These are phyloP conservation scores for Latrodectus elegans DNA, from an alignment of 2,888 invertebrate genomes.

Conservation along the genomic window DNA sequence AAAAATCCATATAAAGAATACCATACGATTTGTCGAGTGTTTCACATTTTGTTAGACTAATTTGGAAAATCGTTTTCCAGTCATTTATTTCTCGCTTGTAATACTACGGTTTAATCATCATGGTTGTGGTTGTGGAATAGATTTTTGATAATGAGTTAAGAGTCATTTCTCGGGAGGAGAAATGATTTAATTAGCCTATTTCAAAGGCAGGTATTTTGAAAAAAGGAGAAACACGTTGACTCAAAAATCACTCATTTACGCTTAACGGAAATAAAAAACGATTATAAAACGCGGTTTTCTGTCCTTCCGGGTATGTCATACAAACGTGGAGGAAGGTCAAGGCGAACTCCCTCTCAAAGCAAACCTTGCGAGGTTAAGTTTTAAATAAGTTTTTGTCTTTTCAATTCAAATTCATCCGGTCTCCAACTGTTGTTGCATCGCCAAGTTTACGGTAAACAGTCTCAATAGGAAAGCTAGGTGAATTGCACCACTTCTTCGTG, in stretches of 20 bases:
- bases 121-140: no score
- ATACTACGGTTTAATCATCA: no score
- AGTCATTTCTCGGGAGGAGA: no score
- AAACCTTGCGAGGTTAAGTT: background rate
- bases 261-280: background rate
- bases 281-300: background rate
- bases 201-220: no score
- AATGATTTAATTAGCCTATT: no score
- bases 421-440: background rate
- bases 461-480: background rate
- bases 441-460: background rate
- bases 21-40: no score
- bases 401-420: background rate
- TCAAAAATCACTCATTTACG: background rate
- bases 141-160: no score
- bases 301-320: background rate
- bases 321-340: conserved; percentile 20
- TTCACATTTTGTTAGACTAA: no score
- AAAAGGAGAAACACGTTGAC: background rate
- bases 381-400: background rate
- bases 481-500: background rate
- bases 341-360: background rate
- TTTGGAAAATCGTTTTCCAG: no score
- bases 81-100: no score
- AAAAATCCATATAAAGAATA: no score